Percentiles rank a stretch among this genome's conserved stretches.
phyloP scores from a whole-genome alignment of 92 coral and sea anemone species.

The Porites cylindrica region DNA sequence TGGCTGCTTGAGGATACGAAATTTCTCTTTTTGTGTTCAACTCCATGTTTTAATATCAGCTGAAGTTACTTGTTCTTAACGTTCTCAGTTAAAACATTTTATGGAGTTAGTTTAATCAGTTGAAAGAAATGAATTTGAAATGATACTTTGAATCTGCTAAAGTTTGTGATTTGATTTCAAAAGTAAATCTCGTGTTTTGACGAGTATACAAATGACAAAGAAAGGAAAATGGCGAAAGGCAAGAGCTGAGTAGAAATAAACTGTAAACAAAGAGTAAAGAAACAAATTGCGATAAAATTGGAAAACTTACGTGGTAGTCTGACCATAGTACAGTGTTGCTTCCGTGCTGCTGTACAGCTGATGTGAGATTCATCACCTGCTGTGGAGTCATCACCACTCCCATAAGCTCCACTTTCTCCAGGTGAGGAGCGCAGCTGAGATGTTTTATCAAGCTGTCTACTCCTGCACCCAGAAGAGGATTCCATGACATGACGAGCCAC shows the following conservation, averaged over 20 bases:
- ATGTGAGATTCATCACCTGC: neutral
- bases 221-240: neutral
- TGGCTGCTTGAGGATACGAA: no score
- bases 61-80: no score
- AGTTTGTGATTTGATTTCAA: no score
- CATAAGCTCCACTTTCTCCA: neutral
- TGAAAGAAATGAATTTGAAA: no score
- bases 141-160: no score
- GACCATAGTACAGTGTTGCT: neutral
- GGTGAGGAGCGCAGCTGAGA: neutral
- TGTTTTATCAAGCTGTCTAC: neutral
- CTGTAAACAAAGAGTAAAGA: neutral
- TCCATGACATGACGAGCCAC: neutral
- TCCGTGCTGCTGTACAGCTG: neutral
- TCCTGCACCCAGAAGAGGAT: conserved; percentile 1
- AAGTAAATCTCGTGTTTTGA: no score
- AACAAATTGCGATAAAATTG: neutral
- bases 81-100: no score
- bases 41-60: no score
- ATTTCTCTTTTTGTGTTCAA: no score
- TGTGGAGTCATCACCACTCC: neutral
- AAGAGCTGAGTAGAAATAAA: neutral
- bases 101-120: no score
- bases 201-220: no score
- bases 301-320: neutral